phyloP scores from a whole-genome alignment of 2,888 invertebrate species.

The Electrophaes corylata region DNA sequence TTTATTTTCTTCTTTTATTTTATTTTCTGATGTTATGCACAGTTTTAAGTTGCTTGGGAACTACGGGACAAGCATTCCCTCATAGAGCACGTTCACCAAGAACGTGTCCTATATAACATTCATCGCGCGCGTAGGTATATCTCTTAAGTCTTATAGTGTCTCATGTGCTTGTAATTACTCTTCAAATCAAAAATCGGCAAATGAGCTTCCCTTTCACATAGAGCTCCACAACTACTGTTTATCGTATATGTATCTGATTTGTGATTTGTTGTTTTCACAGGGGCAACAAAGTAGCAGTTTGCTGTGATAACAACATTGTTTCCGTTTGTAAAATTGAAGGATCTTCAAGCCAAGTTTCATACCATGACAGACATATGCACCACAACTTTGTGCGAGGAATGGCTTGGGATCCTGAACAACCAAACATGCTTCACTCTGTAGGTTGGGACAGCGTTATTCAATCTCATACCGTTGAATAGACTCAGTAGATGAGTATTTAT shows the following conservation, averaged over 20 bases:
- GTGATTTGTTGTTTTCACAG: constrained; percentile 48
- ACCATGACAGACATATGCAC: constrained; percentile 66
- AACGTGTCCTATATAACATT: no score
- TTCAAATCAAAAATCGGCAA: no score
- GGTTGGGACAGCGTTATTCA: constrained; percentile 84
- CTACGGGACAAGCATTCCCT: no score
- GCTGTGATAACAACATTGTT: constrained; percentile 75
- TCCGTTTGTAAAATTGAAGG: constrained; percentile 63
- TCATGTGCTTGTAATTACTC: no score
- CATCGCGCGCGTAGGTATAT: no score
- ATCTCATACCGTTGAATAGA: constrained; percentile 58
- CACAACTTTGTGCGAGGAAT: constrained; percentile 80
- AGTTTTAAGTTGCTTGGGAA: no score
- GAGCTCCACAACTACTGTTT: no score
- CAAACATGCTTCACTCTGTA: constrained; percentile 73
- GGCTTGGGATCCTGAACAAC: constrained; percentile 75
- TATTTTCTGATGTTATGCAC: no score
- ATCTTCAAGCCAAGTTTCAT: constrained; percentile 50
- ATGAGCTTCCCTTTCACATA: no score
- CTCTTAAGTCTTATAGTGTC: no score
- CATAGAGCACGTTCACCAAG: no score
- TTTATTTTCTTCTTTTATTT: no score
- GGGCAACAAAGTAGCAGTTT: constrained; percentile 64
- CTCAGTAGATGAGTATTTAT: background rate
- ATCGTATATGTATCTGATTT: background rate